phyloP scores from a whole-genome alignment of 2,113 vertebrate genomes.

The Apodemus speciosus region DNA sequence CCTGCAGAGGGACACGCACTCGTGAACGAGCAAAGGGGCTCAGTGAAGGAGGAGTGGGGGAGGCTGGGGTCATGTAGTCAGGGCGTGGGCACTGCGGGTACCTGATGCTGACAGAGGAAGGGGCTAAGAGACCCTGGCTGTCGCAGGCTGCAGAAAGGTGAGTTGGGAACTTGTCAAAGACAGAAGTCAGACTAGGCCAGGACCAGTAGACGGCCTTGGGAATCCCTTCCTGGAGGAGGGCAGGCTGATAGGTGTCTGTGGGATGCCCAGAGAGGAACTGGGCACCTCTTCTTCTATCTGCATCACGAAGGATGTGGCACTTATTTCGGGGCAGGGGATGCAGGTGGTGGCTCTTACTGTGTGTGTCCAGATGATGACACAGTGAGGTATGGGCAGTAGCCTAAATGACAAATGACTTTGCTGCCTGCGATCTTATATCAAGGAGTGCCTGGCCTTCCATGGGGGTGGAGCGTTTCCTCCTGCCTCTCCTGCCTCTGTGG shows the following conservation, averaged over 20 bases:
- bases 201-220: not conserved
- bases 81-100: too few relatives aligned
- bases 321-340: too few relatives aligned
- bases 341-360: not conserved
- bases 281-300: not conserved
- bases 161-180: not conserved
- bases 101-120: not conserved
- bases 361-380: not conserved
- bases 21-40: not conserved
- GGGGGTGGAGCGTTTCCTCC: not conserved
- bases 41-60: not conserved
- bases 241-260: not conserved
- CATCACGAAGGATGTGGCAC: not conserved
- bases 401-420: not conserved
- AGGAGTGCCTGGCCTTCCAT: not conserved
- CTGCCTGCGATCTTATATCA: not conserved
- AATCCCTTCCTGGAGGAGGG: not conserved
- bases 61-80: not conserved
- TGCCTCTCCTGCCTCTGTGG: not conserved
- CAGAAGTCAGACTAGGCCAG: not conserved
- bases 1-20: not conserved
- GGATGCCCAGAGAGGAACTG: not conserved
- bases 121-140: not conserved
- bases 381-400: not conserved
- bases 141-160: not conserved